Base-by-base conservation (phyloP, 2,113 vertebrate species). In the Talpa occidentalis region DNA sequence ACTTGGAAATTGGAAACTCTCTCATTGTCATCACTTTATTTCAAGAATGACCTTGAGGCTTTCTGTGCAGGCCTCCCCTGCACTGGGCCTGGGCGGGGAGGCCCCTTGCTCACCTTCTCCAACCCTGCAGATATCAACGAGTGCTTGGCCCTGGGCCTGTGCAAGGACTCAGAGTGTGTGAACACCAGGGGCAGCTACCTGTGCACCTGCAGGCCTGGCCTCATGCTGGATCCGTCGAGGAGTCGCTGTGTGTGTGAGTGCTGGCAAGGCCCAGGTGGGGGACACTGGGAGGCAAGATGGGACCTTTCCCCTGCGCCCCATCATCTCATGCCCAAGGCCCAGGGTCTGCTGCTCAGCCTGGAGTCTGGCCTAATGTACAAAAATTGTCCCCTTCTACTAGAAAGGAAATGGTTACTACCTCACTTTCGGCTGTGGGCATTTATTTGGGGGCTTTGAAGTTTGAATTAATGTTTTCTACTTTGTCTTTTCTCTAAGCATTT, bases 171-270 rank as follows among this genome's bases (percentile, higher is more conserved):
- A 0, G 94, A 99, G 89, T 99, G 99, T 78, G 97, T 99, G 97
- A 99, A 99, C 98, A 99, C 99, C 90, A 98, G 98, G 3, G 99
- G 99, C 95, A 99, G 99, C 98, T 99, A 99, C 98, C 98, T 98
- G 94, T 99, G 99, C 96, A 98, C 99, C 90, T 99, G 99, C 98
- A 98, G 98, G 95, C 96, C 95, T 19, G 99, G 99, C 44, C 99
- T 98, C 98, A 99, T 99, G 97, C 98, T 99, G 95, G 99, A 99
- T 69, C 99, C 99, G 0, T 99, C 99, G 4, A 98, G 99, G 67
- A 99, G 99, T 97, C 98, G 99, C 96, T 99, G 99, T 96, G 99
- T 99, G 97, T 99, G 99, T 99, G 97, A 99, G 99, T 99, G 97
- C 21, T 49, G 69, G 24, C 0, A 12, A 87, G 84, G 86, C 6